These are phyloP conservation scores for Vombatus ursinus DNA, from an alignment of 2,113 vertebrate species.

Conservation along the genomic window DNA sequence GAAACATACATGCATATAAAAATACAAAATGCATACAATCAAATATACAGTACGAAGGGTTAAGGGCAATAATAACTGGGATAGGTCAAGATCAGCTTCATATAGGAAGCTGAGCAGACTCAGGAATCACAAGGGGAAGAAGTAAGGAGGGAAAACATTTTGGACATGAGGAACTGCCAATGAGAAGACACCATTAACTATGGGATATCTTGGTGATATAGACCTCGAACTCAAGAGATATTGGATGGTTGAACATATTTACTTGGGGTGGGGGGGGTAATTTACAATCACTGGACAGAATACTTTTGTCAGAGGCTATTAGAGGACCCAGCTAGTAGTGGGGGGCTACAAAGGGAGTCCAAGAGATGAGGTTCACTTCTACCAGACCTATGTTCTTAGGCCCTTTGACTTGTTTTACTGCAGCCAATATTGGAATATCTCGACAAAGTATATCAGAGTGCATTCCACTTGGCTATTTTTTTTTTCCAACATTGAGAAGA, in stretches of 20 bases:
- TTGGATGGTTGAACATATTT: neutral
- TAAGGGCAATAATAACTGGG: neutral
- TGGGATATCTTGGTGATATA: neutral
- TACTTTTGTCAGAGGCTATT: neutral
- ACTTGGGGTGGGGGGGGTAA: neutral
- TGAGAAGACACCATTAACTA: no score
- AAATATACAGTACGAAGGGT: neutral
- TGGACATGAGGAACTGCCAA: neutral
- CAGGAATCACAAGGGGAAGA: neutral
- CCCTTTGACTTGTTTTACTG: neutral
- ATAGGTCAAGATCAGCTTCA: neutral
- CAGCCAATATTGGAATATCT: neutral
- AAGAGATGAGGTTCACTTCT: neutral
- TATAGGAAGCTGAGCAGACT: neutral
- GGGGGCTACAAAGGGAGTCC: neutral
- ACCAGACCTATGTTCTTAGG: neutral
- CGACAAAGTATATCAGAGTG: neutral
- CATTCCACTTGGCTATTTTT: neutral
- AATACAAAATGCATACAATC: neutral
- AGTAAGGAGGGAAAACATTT: neutral
- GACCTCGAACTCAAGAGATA: neutral
- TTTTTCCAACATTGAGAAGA: neutral
- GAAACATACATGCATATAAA: neutral
- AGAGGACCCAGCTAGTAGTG: neutral
- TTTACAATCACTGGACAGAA: neutral